Percentiles rank a stretch among this genome's conserved stretches.
Evolutionary conservation across 2,797 vertebrate genomes (phyloP).

Genomic region (Heteromormyrus szaboi): DNA sequence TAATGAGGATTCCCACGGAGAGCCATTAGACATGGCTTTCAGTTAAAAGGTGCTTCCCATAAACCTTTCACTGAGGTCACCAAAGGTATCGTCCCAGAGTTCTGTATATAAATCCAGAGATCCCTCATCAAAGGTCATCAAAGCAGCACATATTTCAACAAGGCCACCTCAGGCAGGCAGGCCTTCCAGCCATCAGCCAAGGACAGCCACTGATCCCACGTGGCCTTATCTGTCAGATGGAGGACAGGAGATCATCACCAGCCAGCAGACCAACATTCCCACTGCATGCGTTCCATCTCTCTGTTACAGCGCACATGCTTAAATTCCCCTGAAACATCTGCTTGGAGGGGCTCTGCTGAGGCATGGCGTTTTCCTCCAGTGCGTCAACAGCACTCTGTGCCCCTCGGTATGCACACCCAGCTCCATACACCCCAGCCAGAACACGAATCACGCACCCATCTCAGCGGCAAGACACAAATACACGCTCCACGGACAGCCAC

Average conservation of each 20-base stretch:
- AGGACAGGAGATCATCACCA: background rate
- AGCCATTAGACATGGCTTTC: background rate
- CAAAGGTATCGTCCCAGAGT: background rate
- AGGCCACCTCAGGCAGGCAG: background rate
- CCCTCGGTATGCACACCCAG: background rate
- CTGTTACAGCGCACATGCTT: background rate
- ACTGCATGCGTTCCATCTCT: background rate
- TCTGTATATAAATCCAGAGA: background rate
- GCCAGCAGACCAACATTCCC: background rate
- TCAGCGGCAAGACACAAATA: background rate
- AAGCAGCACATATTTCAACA: background rate
- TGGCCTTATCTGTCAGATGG: background rate
- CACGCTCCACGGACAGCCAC: background rate
- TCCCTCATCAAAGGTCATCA: background rate
- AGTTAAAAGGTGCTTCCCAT: background rate
- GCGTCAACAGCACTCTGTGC: background rate
- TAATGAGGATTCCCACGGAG: background rate
- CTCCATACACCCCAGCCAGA: background rate
- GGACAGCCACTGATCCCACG: background rate
- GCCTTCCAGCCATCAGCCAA: background rate
- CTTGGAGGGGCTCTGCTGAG: background rate
- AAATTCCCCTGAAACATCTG: background rate
- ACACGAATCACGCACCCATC: background rate
- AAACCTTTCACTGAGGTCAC: background rate
- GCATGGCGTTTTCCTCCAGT: background rate